Conservation (phyloP, 2,113 vertebrate species). For the Platichthys stellatus region DNA sequence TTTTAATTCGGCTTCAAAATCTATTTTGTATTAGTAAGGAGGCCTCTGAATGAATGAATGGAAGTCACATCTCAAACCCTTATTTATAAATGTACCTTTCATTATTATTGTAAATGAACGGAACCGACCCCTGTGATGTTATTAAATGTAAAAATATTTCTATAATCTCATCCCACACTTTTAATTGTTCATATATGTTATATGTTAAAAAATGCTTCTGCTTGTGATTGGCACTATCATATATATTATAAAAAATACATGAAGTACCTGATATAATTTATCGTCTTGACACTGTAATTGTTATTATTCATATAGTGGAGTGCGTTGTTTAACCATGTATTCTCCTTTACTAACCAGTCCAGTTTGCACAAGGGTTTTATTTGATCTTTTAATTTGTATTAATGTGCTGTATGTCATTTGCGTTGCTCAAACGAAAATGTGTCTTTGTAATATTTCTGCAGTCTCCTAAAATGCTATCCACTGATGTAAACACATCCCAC, state of each 20-base stretch:
- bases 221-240: not conserved
- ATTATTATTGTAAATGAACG: not conserved
- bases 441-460: not conserved
- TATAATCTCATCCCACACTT: not conserved
- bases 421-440: not conserved
- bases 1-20: not conserved
- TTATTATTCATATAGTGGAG: not conserved
- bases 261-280: not conserved
- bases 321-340: not conserved
- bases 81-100: not conserved
- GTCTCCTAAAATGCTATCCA: no score
- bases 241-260: not conserved
- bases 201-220: no score
- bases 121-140: not conserved
- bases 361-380: no score
- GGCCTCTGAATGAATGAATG: not conserved
- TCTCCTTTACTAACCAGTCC: no score
- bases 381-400: not conserved
- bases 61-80: not conserved
- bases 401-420: not conserved
- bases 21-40: not conserved
- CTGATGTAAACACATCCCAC: not conserved
- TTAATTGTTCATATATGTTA: not conserved
- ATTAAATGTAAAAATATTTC: not conserved
- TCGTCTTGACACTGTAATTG: not conserved